Base-by-base conservation (phyloP, 2,888 invertebrate species). In the Entomobrya multifasciata region DNA sequence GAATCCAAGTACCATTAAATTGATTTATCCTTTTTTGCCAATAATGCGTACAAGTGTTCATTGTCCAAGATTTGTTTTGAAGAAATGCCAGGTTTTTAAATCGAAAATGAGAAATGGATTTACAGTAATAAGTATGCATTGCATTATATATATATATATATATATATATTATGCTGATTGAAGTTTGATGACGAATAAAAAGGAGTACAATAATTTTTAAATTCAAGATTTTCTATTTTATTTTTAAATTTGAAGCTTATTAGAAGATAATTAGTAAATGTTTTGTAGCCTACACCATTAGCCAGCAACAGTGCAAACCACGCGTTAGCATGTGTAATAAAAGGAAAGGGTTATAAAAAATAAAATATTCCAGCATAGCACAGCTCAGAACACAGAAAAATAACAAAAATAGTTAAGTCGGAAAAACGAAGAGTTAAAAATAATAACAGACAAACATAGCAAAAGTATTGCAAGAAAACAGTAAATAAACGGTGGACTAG, bases 241-340 rank as follows among this genome's bases (percentile, higher is more conserved):
- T 36, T 36, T 36, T 36, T 36, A n/a, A 36, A 6, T 36, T 36
- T 36, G 22, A 60, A 27, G 13, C 10, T 60, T 5, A 27, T 36
- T 62, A 4, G 41, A 41, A 13, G 15, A 11, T 25, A 60, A n/a
- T 55, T 6, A 30, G 30, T 27, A 62, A 62, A 41, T 65, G 41
- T 6, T n/a, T 36, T 65, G 41, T 41, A 30, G 83, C 36, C 36
- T 36, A 36, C 83, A 83, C 83, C 65, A 83, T 83, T 30, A 76
- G 17, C 83, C 83, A 76, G 83, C 83, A 83, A 83, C 65, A 76
- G 76, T 65, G 76, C 76, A 49, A 41, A 36, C 65, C 15, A 60
- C 27, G n/a, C n/a, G 36, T 36, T 36, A 8, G 36, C 8, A 36
- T 36, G 65, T 65, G 62, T 30, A 22, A 20, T 36, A 77, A 77